Percentiles rank a stretch among this genome's conserved stretches.
Evolutionary conservation across 2,113 vertebrate species (phyloP).

Genomic region (human (Homo sapiens)): GRCh38 chr9:95200001-95200500

Average conservation of each 20-base stretch:
- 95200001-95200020: not conserved
- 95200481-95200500: not conserved
- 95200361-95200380: not conserved
- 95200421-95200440: not conserved
- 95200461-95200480: not conserved
- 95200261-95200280: not conserved
- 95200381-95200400: not conserved
- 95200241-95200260: not conserved
- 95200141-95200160: not conserved
- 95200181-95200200: fast-evolving
- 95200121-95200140: not conserved
- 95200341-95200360: not conserved
- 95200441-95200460: not conserved
- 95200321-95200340: not conserved
- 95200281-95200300: not conserved
- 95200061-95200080: slow-evolving; percentile 4
- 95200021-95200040: not conserved
- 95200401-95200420: not conserved
- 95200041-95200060: not conserved
- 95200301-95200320: not conserved
- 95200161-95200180: not conserved
- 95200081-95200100: not conserved
- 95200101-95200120: not conserved
- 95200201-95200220: not conserved
- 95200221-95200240: not conserved